phyloP scores from a whole-genome alignment of 2,113 vertebrate species.

The Sphaerodactylus townsendi region DNA sequence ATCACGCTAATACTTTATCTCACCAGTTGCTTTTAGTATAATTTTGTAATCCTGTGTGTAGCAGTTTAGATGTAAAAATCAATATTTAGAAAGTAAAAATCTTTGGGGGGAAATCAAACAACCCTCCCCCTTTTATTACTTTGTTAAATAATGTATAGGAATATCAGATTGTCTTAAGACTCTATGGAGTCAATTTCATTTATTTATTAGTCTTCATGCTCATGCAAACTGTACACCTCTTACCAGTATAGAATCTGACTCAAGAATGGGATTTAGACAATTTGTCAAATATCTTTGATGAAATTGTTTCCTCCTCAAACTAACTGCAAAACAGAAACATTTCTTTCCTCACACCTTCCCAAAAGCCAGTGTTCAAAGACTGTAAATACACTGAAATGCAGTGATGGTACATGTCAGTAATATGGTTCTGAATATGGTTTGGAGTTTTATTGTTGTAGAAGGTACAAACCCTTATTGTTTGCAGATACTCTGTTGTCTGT shows the following conservation, averaged over 20 bases:
- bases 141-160: neutral
- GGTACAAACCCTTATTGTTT: neutral
- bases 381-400: neutral
- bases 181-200: neutral
- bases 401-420: neutral
- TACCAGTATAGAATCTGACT: slow-evolving; percentile 1
- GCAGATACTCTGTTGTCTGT: slow-evolving; percentile 40
- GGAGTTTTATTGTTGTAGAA: neutral
- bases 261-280: neutral
- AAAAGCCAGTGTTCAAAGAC: neutral
- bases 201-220: too few species aligned
- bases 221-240: neutral
- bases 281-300: neutral
- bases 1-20: neutral
- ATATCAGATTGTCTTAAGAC: neutral
- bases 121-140: neutral
- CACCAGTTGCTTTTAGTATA: neutral
- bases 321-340: slow-evolving; percentile 12
- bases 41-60: fast-evolving
- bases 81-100: neutral
- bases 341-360: neutral
- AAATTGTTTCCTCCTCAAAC: neutral
- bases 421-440: neutral
- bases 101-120: neutral
- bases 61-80: neutral